Evolutionary conservation across 2,113 vertebrate species (phyloP), one percentile per base, ranked within the genome.

Genomic region (Hydropotes inermis): DNA sequence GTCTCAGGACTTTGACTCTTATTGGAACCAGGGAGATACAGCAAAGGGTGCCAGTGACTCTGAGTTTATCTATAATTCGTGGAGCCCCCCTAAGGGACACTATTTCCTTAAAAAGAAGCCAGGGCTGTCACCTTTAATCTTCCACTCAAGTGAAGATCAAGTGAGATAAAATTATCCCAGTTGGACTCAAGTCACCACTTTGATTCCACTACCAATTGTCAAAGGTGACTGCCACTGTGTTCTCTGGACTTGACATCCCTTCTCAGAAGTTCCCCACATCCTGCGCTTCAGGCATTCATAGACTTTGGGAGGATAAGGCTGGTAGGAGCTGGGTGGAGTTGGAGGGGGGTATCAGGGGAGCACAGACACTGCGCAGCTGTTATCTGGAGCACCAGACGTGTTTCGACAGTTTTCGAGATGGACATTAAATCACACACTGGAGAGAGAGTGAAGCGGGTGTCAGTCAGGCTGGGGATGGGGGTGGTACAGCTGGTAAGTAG

Each of bases 381-480:
- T 95, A 85, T 60, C 97, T 95, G 97, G 60, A 97, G 96, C 70
- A 60, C 86, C 97, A 95, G 97, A 89, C 76, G 92, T 16, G 1
- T 21, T 13, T 15, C 97, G 98, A 93, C 97, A 97, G 95, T 23
- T 95, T 86, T 96, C 0, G 28, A 91, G 97, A 91, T 55, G 97
- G 98, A 90, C 39, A 2, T 97, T 97, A 97, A 98, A 97, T 98
- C 96, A 83, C 95, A 54, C 1, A 7, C 93, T 60, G 5, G 39
- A 94, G 94, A 98, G 96, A 96, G 58, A 97, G 97, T 52, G 96
- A 78, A 92, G 93, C 43, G 97, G 89, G 43, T 94, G 98, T 96
- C 98, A 88, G 95, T 76, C 17, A 50, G 98, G 93, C 97, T 81
- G 21, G 55, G 83, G 85, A n/a, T 10, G 12, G 13, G 0, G 74